Conservation (phyloP, 2,797 vertebrate species). For the Acanthis flammea region DNA sequence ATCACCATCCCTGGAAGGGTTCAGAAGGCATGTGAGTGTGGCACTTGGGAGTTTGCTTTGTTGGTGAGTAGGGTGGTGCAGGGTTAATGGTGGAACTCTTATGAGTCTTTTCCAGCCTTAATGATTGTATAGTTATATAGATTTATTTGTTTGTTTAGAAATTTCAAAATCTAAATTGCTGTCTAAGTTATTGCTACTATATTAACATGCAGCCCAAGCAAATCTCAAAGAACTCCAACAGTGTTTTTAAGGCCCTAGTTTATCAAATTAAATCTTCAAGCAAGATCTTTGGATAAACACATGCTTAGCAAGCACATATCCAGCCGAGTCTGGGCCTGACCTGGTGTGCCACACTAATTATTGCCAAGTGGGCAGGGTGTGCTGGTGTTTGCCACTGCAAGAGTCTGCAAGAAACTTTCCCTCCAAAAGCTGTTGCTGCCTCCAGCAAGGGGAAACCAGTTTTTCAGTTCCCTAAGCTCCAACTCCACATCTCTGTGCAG, state of each 20-base stretch:
- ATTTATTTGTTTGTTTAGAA: neutral
- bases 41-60: neutral
- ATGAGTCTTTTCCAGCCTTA: neutral
- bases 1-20: neutral
- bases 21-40: neutral
- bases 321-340: neutral
- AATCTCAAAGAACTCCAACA: neutral
- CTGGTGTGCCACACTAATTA: rapidly evolving
- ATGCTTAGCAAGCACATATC: neutral
- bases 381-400: neutral
- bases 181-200: neutral
- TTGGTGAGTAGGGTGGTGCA: neutral
- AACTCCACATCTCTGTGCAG: rapidly evolving
- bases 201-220: neutral
- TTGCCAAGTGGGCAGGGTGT: neutral
- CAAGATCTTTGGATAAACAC: neutral
- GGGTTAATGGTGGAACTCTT: neutral
- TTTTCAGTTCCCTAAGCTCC: neutral
- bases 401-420: neutral
- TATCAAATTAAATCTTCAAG: neutral
- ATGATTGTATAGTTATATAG: neutral
- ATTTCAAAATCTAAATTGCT: neutral
- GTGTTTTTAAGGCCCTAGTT: neutral
- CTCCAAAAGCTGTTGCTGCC: neutral
- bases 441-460: neutral